Evolutionary conservation across 2,797 vertebrate genomes (phyloP), one percentile per base, ranked within the genome.

Genomic region (Selene dorsalis): DNA sequence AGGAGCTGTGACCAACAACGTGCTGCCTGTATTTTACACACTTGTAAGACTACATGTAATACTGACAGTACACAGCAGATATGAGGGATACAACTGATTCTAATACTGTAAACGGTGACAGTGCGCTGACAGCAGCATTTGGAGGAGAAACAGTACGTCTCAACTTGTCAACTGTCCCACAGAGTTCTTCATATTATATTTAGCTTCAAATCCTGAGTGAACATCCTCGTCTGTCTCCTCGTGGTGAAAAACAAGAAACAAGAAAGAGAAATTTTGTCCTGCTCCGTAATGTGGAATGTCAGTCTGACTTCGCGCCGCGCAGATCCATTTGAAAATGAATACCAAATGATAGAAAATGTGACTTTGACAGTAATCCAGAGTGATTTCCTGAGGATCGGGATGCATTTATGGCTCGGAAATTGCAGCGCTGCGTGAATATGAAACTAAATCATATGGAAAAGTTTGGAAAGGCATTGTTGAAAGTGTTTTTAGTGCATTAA

Each of bases 351-450:
- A 67, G 79, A 78, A 86, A 88, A 83, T 80, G 79, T 83, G 89
- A 92, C 88, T 89, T 87, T 91, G 92, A 91, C 88, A 66, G 76
- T 92, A 89, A 92, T 91, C 86, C 50, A 0, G 80, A 72, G 60
- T 87, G 89, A 90, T 90, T 90, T 91, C 78, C 77, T 50, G 20
- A 84, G 88, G 86, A 90, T 92, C 87, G 75, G 76, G 75, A 80
- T 79, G 84, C 77, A 80, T 89, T 88, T 85, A 59, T 52, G 75
- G 77, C 80, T 80, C 3, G n/a, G 67, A 74, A 86, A 79, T 77
- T 79, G 59, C 73, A 52, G 63, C 41, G 38, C 53, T 7, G 22
- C 52, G 22, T 28, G 41, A 72, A 83, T 85, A 82, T 87, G 43
- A 86, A 83, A 82, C 86, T 87, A 84, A 88, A 88, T 89, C 85